Percentiles rank a stretch among this genome's conserved stretches.
phyloP scores from a whole-genome alignment of 2,113 vertebrate species.

The Oryzias woworae region DNA sequence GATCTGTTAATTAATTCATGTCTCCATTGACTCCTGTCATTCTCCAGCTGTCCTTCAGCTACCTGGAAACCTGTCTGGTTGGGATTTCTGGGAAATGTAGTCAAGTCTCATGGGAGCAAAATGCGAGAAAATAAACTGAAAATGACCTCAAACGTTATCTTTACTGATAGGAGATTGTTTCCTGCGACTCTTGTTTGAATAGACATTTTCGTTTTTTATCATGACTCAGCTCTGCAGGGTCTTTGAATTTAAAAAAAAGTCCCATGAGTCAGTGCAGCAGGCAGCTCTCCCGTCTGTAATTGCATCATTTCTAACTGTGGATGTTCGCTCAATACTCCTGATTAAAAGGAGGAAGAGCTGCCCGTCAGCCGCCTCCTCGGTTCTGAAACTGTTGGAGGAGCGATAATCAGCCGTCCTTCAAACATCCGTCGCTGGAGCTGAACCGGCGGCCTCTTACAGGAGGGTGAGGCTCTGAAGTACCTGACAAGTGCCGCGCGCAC shows the following conservation, averaged over 20 bases:
- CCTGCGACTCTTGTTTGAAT: too few relatives aligned
- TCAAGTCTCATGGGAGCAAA: neutral
- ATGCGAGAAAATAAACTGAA: too few relatives aligned
- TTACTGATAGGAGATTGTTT: too few relatives aligned
- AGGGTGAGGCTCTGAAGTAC: neutral
- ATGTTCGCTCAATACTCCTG: neutral
- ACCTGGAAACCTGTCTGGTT: neutral
- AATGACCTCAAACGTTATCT: too few relatives aligned
- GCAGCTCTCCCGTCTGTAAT: slow-evolving; percentile 5
- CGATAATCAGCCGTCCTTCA: slow-evolving; percentile 4
- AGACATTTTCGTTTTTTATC: too few relatives aligned
- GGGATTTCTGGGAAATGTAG: neutral
- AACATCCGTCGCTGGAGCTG: slow-evolving; percentile 9
- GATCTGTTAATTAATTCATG: neutral
- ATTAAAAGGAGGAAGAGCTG: slow-evolving; percentile 4
- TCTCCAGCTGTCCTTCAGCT: too few relatives aligned
- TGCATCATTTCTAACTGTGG: neutral
- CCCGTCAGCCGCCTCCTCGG: neutral
- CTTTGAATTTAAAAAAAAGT: neutral
- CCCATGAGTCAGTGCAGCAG: neutral
- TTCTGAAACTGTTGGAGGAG: neutral
- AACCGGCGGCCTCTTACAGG: neutral
- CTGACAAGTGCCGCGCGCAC: slow-evolving; percentile 7
- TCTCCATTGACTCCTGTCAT: neutral
- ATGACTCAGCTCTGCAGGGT: neutral